Percentiles rank a stretch among this genome's conserved stretches.
Conservation (phyloP, 2,113 vertebrate species). For the Percopsis transmontana region DNA sequence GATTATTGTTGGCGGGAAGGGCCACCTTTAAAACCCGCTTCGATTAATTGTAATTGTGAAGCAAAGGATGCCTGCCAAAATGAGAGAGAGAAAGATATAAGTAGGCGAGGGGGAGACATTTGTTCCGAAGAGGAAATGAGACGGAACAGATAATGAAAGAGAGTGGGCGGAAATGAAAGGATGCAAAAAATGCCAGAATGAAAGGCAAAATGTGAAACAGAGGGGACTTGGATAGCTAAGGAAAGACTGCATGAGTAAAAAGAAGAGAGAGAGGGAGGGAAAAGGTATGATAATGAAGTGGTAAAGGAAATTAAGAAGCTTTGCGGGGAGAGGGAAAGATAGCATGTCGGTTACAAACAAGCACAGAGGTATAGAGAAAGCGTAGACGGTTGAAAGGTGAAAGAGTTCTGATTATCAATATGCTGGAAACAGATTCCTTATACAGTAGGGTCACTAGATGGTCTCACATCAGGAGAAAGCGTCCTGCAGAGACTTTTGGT, state of each 20-base stretch:
- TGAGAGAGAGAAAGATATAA: slow-evolving; percentile 1
- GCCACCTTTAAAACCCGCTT: slow-evolving; percentile 7
- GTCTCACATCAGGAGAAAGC: too few relatives aligned
- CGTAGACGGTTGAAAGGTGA: too few relatives aligned
- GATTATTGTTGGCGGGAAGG: too few relatives aligned
- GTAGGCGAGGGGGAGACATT: neutral
- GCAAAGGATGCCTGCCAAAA: neutral
- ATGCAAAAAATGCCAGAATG: neutral
- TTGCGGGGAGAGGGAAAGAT: neutral
- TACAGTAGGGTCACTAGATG: too few relatives aligned
- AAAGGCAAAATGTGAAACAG: neutral
- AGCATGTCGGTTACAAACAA: too few relatives aligned
- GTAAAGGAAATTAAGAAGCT: neutral
- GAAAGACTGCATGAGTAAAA: neutral
- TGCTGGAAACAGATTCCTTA: too few relatives aligned
- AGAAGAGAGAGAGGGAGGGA: neutral
- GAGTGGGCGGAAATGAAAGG: slow-evolving; percentile 6
- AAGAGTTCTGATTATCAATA: too few relatives aligned
- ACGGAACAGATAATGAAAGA: neutral
- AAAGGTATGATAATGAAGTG: neutral
- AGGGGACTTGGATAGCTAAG: neutral
- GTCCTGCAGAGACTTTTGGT: too few relatives aligned
- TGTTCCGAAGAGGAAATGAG: neutral
- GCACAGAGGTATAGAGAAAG: too few relatives aligned
- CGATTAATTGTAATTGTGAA: slow-evolving; percentile 11